Evolutionary conservation across 2,797 vertebrate species (phyloP), one percentile per base, ranked within the genome.

Genomic region (Morelia viridis): DNA sequence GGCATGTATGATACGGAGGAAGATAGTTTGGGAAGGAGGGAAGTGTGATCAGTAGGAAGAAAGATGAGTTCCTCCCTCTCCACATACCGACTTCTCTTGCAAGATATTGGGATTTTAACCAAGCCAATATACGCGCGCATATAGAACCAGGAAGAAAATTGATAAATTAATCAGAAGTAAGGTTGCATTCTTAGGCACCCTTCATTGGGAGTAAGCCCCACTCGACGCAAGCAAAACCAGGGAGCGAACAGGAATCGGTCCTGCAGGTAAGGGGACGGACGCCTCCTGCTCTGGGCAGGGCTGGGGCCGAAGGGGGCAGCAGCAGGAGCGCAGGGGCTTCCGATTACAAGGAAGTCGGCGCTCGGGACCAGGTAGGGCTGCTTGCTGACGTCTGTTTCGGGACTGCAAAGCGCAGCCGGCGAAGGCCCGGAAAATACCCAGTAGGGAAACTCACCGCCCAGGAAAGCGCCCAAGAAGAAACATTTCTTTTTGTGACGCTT

Each of bases 401-500:
- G 57, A 12, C 22, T 1, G 31, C 24, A 26, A 9, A 31, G 9
- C 15, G 58, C 1, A 57, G 7, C 19, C 26, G 3, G 3, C 31
- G 3, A 26, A 7, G 26, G 50, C 19, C 10, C 53, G 65, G n/a
- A 5, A n/a, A 19, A 76, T 22, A 22, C 50, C 3, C 26, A 53
- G 26, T 3, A 0, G 6, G 13, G 13, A 50, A 94, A 95, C 97
- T 96, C 95, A 99, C 99, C 99, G 97, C 99, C 99, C 85, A 98
- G 97, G 90, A 98, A 96, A 26, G 98, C 98, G 95, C 99, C 99
- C 62, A 98, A 93, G 94, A 98, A 98, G 90, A 99, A 96, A 90
- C 98, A 99, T 89, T 99, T 99, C 97, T 97, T 98, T 97, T 98
- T 99, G 96, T 99, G 99, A 35, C 99, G 98, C 97, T 99, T 99